Evolutionary conservation across 2,888 invertebrate genomes (phyloP).

Genomic region (Lithophane socia): DNA sequence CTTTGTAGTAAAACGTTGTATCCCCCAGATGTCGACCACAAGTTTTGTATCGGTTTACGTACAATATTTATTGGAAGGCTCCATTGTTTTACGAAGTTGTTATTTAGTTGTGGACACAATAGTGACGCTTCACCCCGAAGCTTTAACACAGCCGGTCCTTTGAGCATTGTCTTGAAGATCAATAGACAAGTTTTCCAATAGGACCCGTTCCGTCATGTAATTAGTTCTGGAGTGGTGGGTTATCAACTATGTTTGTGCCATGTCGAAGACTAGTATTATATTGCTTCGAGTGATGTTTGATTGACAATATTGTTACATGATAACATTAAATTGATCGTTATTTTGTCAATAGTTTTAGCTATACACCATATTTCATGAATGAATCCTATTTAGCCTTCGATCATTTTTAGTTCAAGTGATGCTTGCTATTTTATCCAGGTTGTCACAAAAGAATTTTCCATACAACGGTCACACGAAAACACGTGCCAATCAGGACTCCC

Average conservation of each 20-base stretch:
- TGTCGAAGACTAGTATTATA: conserved; percentile 10
- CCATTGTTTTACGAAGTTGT: conserved; percentile 52
- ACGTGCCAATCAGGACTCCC: conserved; percentile 18
- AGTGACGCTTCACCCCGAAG: conserved; percentile 17
- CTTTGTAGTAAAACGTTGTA: conserved; percentile 40
- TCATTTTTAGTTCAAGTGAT: neutral
- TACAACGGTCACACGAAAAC: conserved; percentile 3
- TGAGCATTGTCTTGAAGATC: conserved; percentile 30
- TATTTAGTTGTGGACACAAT: conserved; percentile 42
- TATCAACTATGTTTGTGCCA: conserved; percentile 16
- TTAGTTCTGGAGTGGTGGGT: conserved; percentile 38
- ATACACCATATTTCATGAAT: too few relatives aligned
- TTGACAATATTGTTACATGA: conserved; percentile 16
- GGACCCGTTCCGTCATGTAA: conserved; percentile 18
- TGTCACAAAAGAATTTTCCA: conserved; percentile 7
- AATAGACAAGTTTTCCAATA: conserved; percentile 42
- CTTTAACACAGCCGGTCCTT: conserved; percentile 26
- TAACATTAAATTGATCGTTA: neutral
- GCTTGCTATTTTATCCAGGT: neutral
- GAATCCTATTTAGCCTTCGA: neutral
- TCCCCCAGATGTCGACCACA: conserved; percentile 61
- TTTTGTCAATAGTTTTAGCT: too few relatives aligned
- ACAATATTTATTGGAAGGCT: conserved; percentile 48
- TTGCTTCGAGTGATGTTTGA: conserved; percentile 11
- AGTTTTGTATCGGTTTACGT: conserved; percentile 50